Conservation (phyloP, 2,797 vertebrate species). For the Ceyx erithaca region DNA sequence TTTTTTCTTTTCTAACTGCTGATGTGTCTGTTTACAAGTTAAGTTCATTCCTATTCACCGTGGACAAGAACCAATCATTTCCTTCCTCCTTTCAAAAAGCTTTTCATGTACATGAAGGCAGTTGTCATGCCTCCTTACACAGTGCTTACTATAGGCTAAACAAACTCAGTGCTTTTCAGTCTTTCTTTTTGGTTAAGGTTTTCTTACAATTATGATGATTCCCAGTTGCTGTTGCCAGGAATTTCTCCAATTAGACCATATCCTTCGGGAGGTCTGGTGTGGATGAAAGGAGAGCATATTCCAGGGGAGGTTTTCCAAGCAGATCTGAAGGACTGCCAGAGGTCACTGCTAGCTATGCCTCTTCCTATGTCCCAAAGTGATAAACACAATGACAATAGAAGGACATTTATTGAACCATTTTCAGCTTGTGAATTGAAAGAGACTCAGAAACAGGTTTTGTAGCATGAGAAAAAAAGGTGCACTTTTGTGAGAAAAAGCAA, state of each 20-base stretch:
- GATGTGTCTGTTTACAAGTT: background rate
- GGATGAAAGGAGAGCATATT: accelerated
- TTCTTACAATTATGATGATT: background rate
- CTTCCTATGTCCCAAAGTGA: background rate
- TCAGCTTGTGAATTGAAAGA: background rate
- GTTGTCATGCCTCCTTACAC: background rate
- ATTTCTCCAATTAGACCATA: background rate
- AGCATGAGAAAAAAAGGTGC: background rate
- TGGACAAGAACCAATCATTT: background rate
- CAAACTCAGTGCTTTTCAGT: background rate
- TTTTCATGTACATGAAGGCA: background rate
- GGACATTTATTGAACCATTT: background rate
- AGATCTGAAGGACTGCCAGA: background rate
- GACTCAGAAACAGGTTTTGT: background rate
- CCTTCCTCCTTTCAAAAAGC: background rate
- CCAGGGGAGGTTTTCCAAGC: background rate
- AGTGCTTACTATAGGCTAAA: background rate
- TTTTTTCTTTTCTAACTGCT: background rate
- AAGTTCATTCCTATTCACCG: background rate
- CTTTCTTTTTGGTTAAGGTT: background rate
- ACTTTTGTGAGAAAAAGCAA: background rate
- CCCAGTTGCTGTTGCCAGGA: background rate
- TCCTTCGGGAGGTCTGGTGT: background rate
- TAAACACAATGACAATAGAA: background rate
- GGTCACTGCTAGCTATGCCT: background rate